These are phyloP conservation scores for Hybos culiciformis DNA, from an alignment of 2,888 invertebrate genomes.

Conservation along the genomic window DNA sequence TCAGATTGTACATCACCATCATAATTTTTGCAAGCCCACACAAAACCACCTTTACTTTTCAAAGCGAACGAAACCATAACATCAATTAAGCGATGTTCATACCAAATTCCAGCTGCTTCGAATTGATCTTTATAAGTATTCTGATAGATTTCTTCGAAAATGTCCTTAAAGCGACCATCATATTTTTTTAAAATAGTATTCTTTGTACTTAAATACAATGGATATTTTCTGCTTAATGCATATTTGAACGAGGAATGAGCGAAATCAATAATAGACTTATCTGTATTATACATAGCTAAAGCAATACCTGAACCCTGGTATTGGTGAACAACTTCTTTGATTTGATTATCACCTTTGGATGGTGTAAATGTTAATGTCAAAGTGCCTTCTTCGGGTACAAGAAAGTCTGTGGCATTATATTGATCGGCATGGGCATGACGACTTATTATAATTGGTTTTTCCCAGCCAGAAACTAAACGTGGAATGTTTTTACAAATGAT, in stretches of 20 bases:
- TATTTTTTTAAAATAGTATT: conserved; percentile 94
- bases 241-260: conserved; percentile 90
- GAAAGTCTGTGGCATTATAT: conserved; percentile 93
- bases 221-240: conserved; percentile 72
- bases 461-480: conserved; percentile 87
- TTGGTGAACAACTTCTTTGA: conserved; percentile 65
- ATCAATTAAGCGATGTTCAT: conserved; percentile 95
- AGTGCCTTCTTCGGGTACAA: conserved; percentile 82
- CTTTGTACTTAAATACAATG: conserved; percentile 89
- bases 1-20: conserved; percentile 99
- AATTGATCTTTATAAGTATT: conserved; percentile 70
- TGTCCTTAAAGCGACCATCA: conserved; percentile 93
- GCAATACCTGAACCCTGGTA: conserved; percentile 84
- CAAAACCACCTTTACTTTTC: conserved; percentile 97
- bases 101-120: conserved; percentile 85
- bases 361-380: conserved; percentile 75
- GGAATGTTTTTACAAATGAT: conserved; percentile 91
- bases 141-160: conserved; percentile 90
- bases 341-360: conserved; percentile 41
- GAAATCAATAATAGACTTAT: conserved; percentile 83
- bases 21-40: conserved; percentile 99
- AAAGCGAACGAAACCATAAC: conserved; percentile 98
- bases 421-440: conserved; percentile 98
- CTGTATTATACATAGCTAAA: conserved; percentile 92
- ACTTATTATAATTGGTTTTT: conserved; percentile 93